Percentiles rank a stretch among this genome's conserved stretches.
Conservation (phyloP, 2,888 invertebrate species). For the Drosophila greeni region DNA sequence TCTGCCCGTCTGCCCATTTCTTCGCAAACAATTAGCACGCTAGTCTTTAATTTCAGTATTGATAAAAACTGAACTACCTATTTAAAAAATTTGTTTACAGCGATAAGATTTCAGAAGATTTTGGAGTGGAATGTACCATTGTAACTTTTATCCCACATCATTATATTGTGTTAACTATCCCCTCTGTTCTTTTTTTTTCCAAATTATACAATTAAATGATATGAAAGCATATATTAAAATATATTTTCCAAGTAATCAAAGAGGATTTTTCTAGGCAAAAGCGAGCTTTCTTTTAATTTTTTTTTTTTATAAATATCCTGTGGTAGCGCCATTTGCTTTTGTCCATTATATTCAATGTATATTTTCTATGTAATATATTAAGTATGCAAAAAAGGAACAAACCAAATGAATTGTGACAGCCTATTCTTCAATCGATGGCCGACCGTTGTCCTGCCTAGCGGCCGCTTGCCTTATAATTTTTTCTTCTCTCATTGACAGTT, state of each 20-base stretch:
- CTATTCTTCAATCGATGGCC: conserved; percentile 32
- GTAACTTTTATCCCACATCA: too few species aligned
- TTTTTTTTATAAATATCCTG: neutral
- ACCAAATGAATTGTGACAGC: conserved; percentile 61
- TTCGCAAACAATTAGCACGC: too few species aligned
- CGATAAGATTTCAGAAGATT: too few species aligned
- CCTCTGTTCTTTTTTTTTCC: too few species aligned
- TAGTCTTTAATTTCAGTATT: too few species aligned
- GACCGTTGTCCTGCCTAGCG: conserved; percentile 9
- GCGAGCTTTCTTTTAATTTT: neutral
- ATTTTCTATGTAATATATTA: conserved; percentile 49
- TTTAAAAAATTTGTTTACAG: too few species aligned
- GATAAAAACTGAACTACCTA: too few species aligned
- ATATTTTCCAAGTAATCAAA: neutral
- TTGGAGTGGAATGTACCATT: too few species aligned
- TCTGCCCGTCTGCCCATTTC: too few species aligned
- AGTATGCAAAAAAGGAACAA: conserved; percentile 50
- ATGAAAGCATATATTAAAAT: too few species aligned
- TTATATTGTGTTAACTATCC: too few species aligned
- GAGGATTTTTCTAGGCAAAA: neutral
- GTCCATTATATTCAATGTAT: conserved; percentile 6
- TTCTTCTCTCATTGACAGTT: conserved; percentile 65
- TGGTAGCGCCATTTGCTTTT: conserved; percentile 34
- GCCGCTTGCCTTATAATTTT: conserved; percentile 25
- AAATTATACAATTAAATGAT: too few species aligned